phyloP scores from a whole-genome alignment of 2,888 invertebrate species.

The Mechanitis mazaeus region DNA sequence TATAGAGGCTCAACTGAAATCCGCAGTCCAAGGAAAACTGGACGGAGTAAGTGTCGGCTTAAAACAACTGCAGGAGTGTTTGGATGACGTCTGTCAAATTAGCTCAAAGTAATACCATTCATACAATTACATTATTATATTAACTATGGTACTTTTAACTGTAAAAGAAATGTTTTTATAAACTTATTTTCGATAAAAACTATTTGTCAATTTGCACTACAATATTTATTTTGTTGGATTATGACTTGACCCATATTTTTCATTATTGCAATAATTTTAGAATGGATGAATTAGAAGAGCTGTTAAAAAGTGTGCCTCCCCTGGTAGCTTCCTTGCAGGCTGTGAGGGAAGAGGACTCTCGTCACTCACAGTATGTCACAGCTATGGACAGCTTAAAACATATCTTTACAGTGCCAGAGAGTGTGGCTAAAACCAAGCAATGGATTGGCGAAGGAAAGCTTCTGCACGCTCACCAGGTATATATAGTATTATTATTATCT shows the following conservation, averaged over 20 bases:
- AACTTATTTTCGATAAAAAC: no score
- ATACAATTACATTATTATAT: no score
- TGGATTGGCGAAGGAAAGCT: slow-evolving; percentile 97
- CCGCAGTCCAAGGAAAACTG: slow-evolving; percentile 98
- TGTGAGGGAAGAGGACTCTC: slow-evolving; percentile 93
- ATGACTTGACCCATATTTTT: slow-evolving; percentile 3
- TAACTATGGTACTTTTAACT: no score
- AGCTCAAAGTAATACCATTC: slow-evolving; percentile 59
- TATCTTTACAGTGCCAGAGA: slow-evolving; percentile 97
- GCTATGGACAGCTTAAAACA: slow-evolving; percentile 99
- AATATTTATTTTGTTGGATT: no score
- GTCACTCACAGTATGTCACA: slow-evolving; percentile 97
- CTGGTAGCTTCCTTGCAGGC: slow-evolving; percentile 88
- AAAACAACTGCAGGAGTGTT: slow-evolving; percentile 89
- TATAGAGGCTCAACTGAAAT: slow-evolving; percentile 95
- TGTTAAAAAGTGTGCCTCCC: slow-evolving; percentile 85
- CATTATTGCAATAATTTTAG: slow-evolving; percentile 55
- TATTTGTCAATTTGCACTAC: no score
- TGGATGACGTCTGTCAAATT: slow-evolving; percentile 89
- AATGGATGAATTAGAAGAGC: slow-evolving; percentile 84
- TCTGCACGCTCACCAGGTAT: slow-evolving; percentile 92
- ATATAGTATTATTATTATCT: not conserved
- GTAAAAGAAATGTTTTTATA: no score
- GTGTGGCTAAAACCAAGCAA: slow-evolving; percentile 94
- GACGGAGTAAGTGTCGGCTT: slow-evolving; percentile 97